These are phyloP conservation scores for Clarias fuscus DNA, from an alignment of 2,797 vertebrate genomes.

Conservation along the genomic window DNA sequence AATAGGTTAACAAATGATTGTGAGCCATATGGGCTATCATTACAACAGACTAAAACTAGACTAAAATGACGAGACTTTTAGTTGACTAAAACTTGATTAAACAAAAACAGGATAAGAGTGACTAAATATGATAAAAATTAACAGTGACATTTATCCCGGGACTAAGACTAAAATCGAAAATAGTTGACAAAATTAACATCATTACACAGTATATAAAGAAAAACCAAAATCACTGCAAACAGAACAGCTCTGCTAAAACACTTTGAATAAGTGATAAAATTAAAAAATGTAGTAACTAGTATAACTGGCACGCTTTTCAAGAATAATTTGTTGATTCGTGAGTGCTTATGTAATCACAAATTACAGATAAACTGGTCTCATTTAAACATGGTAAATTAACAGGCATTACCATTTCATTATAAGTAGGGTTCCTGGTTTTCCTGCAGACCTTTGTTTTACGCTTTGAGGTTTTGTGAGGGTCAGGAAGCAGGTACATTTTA, in stretches of 20 bases:
- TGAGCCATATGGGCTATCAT: too few relatives aligned
- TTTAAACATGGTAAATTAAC: not conserved
- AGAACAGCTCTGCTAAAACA: not conserved
- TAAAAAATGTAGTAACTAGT: not conserved
- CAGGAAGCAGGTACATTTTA: constrained; percentile 97
- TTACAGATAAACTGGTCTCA: not conserved
- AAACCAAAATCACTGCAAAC: not conserved
- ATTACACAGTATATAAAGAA: not conserved
- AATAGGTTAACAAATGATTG: too few relatives aligned
- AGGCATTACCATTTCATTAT: constrained; percentile 93
- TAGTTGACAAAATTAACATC: too few relatives aligned
- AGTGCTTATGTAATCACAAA: not conserved
- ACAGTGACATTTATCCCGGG: too few relatives aligned
- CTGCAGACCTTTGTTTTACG: constrained; percentile 95
- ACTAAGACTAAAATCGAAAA: too few relatives aligned
- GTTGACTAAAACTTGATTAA: too few relatives aligned
- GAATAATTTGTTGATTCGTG: not conserved
- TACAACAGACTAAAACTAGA: too few relatives aligned
- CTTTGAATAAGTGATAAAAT: not conserved
- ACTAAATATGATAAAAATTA: too few relatives aligned
- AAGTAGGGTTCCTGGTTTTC: constrained; percentile 96
- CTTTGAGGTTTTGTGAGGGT: constrained; percentile 94
- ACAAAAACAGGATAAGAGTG: too few relatives aligned
- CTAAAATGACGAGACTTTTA: too few relatives aligned
- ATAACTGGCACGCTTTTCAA: not conserved